phyloP scores from a whole-genome alignment of 2,888 invertebrate genomes.

The Zelleria hepariella region DNA sequence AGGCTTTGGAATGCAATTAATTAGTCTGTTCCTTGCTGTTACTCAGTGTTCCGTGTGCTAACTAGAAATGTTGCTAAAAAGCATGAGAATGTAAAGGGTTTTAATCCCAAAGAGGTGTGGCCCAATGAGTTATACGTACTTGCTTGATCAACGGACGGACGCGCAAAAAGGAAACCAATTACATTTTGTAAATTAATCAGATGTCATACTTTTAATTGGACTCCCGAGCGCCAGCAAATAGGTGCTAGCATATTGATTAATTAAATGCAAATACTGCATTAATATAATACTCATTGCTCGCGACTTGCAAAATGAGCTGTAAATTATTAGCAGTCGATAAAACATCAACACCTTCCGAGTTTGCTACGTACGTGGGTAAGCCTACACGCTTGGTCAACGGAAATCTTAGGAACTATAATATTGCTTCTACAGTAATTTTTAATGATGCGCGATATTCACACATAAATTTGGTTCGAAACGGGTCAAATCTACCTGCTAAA shows the following conservation, averaged over 20 bases:
- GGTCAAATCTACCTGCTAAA: too few species aligned
- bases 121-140: constrained; percentile 1
- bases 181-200: constrained; percentile 43
- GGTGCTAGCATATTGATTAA: constrained; percentile 48
- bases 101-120: neutral
- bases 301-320: neutral
- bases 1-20: neutral
- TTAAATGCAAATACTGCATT: constrained; percentile 37
- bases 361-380: too few species aligned
- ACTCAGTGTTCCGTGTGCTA: neutral
- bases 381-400: too few species aligned
- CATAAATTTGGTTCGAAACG: too few species aligned
- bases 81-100: neutral
- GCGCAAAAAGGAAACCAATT: constrained; percentile 36
- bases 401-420: too few species aligned
- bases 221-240: constrained; percentile 33
- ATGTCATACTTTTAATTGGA: constrained; percentile 45
- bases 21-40: neutral
- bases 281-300: neutral
- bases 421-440: too few species aligned
- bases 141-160: neutral
- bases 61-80: neutral
- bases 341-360: neutral
- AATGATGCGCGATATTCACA: too few species aligned
- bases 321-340: neutral